Conservation (phyloP, 2,888 invertebrate species). For the Drosophila neoperkinsi region DNA sequence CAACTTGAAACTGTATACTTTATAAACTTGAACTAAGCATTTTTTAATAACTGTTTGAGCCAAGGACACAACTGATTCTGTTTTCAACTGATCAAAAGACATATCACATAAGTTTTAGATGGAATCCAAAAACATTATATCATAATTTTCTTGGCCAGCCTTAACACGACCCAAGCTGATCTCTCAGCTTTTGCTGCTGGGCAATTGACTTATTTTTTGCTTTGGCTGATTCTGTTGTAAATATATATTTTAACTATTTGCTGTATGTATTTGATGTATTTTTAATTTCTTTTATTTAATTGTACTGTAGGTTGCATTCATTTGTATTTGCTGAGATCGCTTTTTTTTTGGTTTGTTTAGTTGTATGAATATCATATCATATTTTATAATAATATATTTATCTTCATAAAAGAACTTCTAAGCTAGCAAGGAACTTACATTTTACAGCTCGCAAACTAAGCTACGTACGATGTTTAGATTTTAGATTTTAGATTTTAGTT, state of each 20-base stretch:
- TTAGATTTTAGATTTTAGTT: background rate
- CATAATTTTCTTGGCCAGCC: slow-evolving; percentile 28
- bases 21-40: slow-evolving; percentile 42
- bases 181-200: slow-evolving; percentile 11
- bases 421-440: slow-evolving; percentile 65
- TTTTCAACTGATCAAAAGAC: slow-evolving; percentile 22
- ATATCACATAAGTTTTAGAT: slow-evolving; percentile 55
- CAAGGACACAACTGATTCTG: slow-evolving; percentile 44
- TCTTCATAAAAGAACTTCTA: slow-evolving; percentile 36
- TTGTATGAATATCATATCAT: slow-evolving; percentile 48
- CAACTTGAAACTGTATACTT: slow-evolving; percentile 44
- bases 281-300: slow-evolving; percentile 28
- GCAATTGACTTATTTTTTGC: slow-evolving; percentile 28
- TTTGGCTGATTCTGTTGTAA: slow-evolving; percentile 40
- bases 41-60: slow-evolving; percentile 32
- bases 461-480: slow-evolving; percentile 38
- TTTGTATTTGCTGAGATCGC: slow-evolving; percentile 74
- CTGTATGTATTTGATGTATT: slow-evolving; percentile 56
- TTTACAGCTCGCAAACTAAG: slow-evolving; percentile 65
- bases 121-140: slow-evolving; percentile 16
- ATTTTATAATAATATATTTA: slow-evolving; percentile 22
- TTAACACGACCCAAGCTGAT: slow-evolving; percentile 15
- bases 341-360: slow-evolving; percentile 37
- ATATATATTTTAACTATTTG: slow-evolving; percentile 74
- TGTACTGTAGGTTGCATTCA: slow-evolving; percentile 69